phyloP scores from a whole-genome alignment of 2,113 vertebrate genomes.

The Melanotaenia duboulayi region DNA sequence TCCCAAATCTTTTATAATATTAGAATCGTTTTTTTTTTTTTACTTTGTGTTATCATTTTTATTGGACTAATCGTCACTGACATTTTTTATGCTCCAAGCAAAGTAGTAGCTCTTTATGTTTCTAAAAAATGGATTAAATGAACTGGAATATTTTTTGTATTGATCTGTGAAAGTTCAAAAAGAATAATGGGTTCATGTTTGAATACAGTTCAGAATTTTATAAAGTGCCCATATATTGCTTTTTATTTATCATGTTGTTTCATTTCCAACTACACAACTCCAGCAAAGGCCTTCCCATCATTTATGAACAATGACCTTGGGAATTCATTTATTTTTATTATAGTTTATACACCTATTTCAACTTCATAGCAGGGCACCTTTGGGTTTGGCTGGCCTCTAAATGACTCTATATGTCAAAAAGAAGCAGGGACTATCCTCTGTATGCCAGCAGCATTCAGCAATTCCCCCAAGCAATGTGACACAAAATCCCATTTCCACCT shows the following conservation, averaged over 20 bases:
- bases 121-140: too few relatives aligned
- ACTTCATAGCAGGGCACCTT: slow-evolving; percentile 34
- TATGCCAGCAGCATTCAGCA: slow-evolving; percentile 55
- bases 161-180: too few relatives aligned
- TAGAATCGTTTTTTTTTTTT: too few relatives aligned
- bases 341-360: slow-evolving; percentile 14
- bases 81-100: too few relatives aligned
- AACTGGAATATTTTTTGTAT: too few relatives aligned
- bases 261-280: background rate
- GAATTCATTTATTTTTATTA: slow-evolving; percentile 39
- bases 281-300: background rate
- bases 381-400: slow-evolving; percentile 33
- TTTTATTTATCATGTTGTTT: background rate
- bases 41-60: too few relatives aligned
- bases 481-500: slow-evolving; percentile 72
- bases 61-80: too few relatives aligned
- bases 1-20: too few relatives aligned
- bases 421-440: slow-evolving; percentile 51
- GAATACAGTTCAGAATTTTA: too few relatives aligned
- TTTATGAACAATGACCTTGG: slow-evolving; percentile 14
- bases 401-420: slow-evolving; percentile 57
- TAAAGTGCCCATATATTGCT: too few relatives aligned
- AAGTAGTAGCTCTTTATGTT: too few relatives aligned
- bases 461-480: slow-evolving; percentile 65
- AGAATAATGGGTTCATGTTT: too few relatives aligned